These are phyloP conservation scores for Parelbella ahira DNA, from an alignment of 2,888 invertebrate species.

Conservation along the genomic window DNA sequence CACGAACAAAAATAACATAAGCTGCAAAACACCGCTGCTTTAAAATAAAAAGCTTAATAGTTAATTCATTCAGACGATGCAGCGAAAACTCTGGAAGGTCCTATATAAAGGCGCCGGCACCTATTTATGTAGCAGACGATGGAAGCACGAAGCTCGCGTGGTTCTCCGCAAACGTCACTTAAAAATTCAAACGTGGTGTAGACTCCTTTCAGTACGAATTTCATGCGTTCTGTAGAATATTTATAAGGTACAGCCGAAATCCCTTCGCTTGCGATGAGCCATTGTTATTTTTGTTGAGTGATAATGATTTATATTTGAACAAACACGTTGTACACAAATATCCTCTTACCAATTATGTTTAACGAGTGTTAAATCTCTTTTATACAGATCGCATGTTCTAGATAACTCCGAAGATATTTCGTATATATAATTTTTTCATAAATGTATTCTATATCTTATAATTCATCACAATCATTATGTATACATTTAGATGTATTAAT, in stretches of 20 bases:
- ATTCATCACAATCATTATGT: too few species aligned
- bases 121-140: constrained; percentile 20
- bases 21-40: too few species aligned
- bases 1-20: too few species aligned
- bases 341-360: too few species aligned
- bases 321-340: too few species aligned
- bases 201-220: constrained; percentile 25
- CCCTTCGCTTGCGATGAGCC: constrained; percentile 6
- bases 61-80: constrained; percentile 17
- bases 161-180: constrained; percentile 30
- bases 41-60: too few species aligned
- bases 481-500: too few species aligned
- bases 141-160: constrained; percentile 28
- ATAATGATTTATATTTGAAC: background rate
- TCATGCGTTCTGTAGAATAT: constrained; percentile 23
- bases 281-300: constrained; percentile 9
- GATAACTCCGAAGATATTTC: too few species aligned
- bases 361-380: too few species aligned
- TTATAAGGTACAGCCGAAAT: constrained; percentile 10
- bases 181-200: constrained; percentile 26
- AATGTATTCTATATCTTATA: too few species aligned
- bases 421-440: too few species aligned
- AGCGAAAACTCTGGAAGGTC: constrained; percentile 11
- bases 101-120: constrained; percentile 15
- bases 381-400: too few species aligned